These are phyloP conservation scores for Mamestra configurata DNA, from an alignment of 1,140 invertebrate species.

Conservation along the genomic window DNA sequence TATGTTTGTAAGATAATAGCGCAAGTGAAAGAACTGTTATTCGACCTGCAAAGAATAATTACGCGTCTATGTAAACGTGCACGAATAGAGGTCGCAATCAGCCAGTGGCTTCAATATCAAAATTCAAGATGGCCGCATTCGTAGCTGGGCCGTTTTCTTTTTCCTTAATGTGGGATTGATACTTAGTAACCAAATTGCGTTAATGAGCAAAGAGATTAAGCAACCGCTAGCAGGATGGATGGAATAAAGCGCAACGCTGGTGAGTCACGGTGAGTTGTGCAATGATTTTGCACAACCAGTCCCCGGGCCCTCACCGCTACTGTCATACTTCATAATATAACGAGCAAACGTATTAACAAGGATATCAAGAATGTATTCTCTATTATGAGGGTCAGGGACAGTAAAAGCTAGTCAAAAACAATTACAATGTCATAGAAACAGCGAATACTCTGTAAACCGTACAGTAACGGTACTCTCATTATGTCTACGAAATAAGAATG, in stretches of 20 bases:
- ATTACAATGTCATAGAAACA: constrained; percentile 33
- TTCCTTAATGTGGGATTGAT: neutral
- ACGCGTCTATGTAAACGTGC: constrained; percentile 43
- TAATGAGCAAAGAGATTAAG: constrained; percentile 73
- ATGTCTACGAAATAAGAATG: constrained; percentile 44
- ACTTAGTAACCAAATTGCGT: constrained; percentile 54
- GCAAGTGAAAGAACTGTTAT: constrained; percentile 48
- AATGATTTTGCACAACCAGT: constrained; percentile 79
- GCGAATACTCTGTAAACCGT: constrained; percentile 29
- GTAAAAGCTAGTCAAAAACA: constrained; percentile 33
- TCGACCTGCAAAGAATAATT: constrained; percentile 48
- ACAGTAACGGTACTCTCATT: constrained; percentile 46
- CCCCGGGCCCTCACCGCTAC: constrained; percentile 62
- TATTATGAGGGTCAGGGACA: constrained; percentile 25
- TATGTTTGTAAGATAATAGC: constrained; percentile 16
- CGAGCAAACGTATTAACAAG: neutral
- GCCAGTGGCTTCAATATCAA: constrained; percentile 1
- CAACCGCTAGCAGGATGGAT: constrained; percentile 70
- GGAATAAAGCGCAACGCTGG: constrained; percentile 71
- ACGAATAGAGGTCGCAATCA: constrained; percentile 1
- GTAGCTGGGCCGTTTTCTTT: neutral
- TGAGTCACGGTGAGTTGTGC: constrained; percentile 80
- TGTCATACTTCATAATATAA: constrained; percentile 55
- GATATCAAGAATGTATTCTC: neutral
- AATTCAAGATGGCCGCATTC: neutral